phyloP scores from a whole-genome alignment of 2,888 invertebrate genomes.

The Coecobrya sp. region DNA sequence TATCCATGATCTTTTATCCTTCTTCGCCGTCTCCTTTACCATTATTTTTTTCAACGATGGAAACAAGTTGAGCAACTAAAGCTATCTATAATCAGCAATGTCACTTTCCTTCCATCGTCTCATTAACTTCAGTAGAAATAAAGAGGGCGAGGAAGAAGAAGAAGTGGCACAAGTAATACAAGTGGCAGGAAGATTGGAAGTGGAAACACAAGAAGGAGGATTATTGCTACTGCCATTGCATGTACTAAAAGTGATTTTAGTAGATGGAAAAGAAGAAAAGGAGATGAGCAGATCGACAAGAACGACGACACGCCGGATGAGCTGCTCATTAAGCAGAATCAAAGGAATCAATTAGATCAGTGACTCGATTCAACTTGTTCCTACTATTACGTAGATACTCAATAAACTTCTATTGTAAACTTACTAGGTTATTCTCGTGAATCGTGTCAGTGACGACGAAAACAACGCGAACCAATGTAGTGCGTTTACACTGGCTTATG shows the following conservation, averaged over 20 bases:
- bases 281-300: constrained; percentile 76
- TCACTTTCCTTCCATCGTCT: constrained; percentile 80
- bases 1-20: constrained; percentile 20
- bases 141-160: constrained; percentile 41
- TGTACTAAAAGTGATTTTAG: constrained; percentile 23
- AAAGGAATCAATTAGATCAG: constrained; percentile 81
- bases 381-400: constrained; percentile 9
- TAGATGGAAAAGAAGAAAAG: neutral
- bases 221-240: neutral
- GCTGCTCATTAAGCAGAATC: constrained; percentile 82
- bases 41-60: constrained; percentile 43
- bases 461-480: constrained; percentile 10
- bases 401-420: neutral
- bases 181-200: constrained; percentile 19
- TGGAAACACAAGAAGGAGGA: neutral
- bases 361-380: constrained; percentile 25
- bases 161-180: constrained; percentile 7
- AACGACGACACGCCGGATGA: constrained; percentile 79
- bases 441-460: constrained; percentile 4
- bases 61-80: constrained; percentile 68
- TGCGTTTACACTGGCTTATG: neutral
- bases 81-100: constrained; percentile 80
- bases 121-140: constrained; percentile 78
- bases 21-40: neutral
- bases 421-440: neutral